These are phyloP conservation scores for Turnix velox DNA, from an alignment of 2,113 vertebrate species.

Conservation along the genomic window DNA sequence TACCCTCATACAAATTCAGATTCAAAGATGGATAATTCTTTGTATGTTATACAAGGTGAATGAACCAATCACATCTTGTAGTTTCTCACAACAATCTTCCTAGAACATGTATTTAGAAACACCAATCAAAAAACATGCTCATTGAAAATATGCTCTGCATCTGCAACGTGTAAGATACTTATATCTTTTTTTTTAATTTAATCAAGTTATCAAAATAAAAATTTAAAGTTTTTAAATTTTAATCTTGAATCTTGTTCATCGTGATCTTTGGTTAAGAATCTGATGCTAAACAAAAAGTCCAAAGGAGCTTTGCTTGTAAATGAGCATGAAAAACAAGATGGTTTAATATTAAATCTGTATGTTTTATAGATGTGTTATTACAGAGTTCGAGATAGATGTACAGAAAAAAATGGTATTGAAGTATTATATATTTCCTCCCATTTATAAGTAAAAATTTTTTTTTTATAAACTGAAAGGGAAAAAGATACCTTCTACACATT, in stretches of 20 bases:
- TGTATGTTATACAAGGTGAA: neutral
- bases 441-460: neutral
- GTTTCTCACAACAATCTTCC: neutral
- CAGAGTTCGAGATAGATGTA: neutral
- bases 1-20: neutral
- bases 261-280: neutral
- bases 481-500: neutral
- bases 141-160: neutral
- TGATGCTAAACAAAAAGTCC: neutral
- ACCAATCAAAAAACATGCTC: neutral
- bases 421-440: neutral
- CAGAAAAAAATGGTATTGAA: neutral
- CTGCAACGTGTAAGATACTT: neutral
- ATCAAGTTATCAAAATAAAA: neutral
- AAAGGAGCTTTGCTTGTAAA: neutral
- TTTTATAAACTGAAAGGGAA: neutral
- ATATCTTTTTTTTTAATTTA: neutral
- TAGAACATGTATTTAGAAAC: neutral
- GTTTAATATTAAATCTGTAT: neutral
- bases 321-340: neutral
- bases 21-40: neutral
- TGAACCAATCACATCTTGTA: neutral
- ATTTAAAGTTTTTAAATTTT: neutral
- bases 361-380: neutral
- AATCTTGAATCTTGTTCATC: neutral